phyloP scores from a whole-genome alignment of 2,797 vertebrate species.

The Cyclura pinguis region DNA sequence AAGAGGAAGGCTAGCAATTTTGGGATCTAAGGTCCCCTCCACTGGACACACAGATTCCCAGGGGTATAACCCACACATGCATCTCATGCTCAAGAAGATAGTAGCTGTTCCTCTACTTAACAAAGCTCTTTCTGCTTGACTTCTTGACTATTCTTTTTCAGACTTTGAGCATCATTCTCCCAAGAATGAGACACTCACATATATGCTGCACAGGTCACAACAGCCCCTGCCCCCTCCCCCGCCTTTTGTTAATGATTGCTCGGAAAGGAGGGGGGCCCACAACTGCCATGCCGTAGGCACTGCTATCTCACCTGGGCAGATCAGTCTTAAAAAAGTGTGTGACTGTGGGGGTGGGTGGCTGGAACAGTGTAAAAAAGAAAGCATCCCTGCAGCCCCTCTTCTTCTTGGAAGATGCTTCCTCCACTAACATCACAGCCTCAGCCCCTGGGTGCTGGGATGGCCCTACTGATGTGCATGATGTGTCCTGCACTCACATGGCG shows the following conservation, averaged over 20 bases:
- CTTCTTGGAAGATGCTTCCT: background rate
- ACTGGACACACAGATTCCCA: background rate
- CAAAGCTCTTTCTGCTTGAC: background rate
- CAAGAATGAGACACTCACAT: background rate
- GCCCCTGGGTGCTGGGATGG: background rate
- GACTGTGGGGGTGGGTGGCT: rapidly evolving
- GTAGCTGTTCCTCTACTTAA: background rate
- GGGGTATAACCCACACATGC: no score
- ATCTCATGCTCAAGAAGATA: no score
- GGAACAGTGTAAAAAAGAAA: background rate
- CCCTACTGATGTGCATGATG: background rate
- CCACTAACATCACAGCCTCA: background rate
- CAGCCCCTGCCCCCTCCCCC: no score
- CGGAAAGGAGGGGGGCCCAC: no score
- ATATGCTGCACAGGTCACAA: background rate
- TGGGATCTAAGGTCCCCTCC: rapidly evolving
- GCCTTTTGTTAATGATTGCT: background rate
- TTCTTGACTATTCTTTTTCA: background rate
- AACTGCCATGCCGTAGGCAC: background rate
- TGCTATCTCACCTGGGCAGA: background rate
- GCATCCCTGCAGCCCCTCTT: no score
- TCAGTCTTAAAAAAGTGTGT: background rate
- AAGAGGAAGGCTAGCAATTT: background rate
- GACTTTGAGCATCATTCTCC: no score
- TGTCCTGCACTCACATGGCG: conserved; percentile 48